These are phyloP conservation scores for Drosophila subquinaria DNA, from an alignment of 2,888 invertebrate genomes.

Conservation along the genomic window DNA sequence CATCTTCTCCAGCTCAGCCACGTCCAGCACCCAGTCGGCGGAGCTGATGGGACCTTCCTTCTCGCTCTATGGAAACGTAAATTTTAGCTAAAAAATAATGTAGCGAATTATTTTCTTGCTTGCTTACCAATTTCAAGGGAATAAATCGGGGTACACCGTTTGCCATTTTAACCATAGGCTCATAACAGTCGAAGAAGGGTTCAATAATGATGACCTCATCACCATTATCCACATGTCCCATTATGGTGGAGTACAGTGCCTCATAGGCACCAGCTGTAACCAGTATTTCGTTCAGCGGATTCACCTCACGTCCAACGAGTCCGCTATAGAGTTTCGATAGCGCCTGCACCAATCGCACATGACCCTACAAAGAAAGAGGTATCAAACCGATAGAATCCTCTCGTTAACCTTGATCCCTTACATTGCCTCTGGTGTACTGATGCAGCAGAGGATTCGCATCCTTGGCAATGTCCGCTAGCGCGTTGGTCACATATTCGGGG, in stretches of 20 bases:
- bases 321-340: conserved; percentile 94
- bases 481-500: conserved; percentile 92
- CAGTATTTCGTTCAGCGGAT: conserved; percentile 94
- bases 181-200: conserved; percentile 99
- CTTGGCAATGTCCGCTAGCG: conserved; percentile 89
- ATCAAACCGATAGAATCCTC: not conserved
- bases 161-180: conserved; percentile 95
- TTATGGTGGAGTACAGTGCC: conserved; percentile 93
- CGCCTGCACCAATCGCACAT: conserved; percentile 94
- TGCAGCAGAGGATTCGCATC: conserved; percentile 91
- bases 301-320: conserved; percentile 90
- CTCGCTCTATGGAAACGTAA: conserved; percentile 65
- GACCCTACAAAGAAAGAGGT: conserved; percentile 89
- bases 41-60: conserved; percentile 87
- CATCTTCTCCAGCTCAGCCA: conserved; percentile 90
- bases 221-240: conserved; percentile 93
- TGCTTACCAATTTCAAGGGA: conserved; percentile 91
- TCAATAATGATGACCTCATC: conserved; percentile 98
- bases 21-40: conserved; percentile 95
- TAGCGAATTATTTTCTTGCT: not conserved
- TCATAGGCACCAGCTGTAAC: conserved; percentile 98
- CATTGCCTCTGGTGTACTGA: conserved; percentile 98
- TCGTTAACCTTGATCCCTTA: conserved; percentile 87
- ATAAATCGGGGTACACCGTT: conserved; percentile 95
- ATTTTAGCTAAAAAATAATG: not conserved